Conservation (phyloP, 2,888 invertebrate species). For the Sicus ferrugineus region DNA sequence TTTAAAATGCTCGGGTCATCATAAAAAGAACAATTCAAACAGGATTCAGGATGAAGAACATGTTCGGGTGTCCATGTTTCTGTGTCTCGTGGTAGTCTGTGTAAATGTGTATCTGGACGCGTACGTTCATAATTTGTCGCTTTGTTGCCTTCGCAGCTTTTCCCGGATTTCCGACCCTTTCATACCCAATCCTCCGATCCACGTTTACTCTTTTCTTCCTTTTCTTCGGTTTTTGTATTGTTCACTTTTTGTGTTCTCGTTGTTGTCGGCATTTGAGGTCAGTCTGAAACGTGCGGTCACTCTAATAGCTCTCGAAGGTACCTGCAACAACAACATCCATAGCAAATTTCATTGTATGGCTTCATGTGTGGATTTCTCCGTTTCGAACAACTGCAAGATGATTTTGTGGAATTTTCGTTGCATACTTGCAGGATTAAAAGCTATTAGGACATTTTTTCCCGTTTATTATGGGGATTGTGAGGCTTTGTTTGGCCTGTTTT, state of each 20-base stretch:
- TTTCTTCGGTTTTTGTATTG: background rate
- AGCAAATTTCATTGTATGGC: background rate
- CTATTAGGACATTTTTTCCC: slow-evolving; percentile 3
- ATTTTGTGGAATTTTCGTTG: slow-evolving; percentile 34
- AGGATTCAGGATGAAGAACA: too few relatives aligned
- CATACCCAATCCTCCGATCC: slow-evolving; percentile 1
- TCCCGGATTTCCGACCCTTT: slow-evolving; percentile 17
- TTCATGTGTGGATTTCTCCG: background rate
- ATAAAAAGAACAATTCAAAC: too few relatives aligned
- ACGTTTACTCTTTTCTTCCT: background rate
- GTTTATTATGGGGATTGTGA: background rate
- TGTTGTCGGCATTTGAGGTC: background rate
- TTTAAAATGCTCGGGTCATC: too few relatives aligned
- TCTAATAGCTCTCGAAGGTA: slow-evolving; percentile 28
- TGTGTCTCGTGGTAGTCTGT: background rate
- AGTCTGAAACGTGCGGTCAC: slow-evolving; percentile 27
- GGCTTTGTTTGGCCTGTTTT: too few relatives aligned
- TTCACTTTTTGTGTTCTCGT: background rate
- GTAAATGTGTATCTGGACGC: background rate
- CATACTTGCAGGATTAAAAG: slow-evolving; percentile 20
- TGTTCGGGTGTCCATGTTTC: too few relatives aligned
- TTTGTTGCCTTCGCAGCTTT: slow-evolving; percentile 29
- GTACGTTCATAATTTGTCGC: slow-evolving; percentile 32
- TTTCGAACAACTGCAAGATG: slow-evolving; percentile 8
- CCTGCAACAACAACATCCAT: background rate